A percentile compares a stretch with the other conserved stretches of the same genome.
phyloP scores from a whole-genome alignment of 2,888 invertebrate species.

The Platynereis dumerilii region DNA sequence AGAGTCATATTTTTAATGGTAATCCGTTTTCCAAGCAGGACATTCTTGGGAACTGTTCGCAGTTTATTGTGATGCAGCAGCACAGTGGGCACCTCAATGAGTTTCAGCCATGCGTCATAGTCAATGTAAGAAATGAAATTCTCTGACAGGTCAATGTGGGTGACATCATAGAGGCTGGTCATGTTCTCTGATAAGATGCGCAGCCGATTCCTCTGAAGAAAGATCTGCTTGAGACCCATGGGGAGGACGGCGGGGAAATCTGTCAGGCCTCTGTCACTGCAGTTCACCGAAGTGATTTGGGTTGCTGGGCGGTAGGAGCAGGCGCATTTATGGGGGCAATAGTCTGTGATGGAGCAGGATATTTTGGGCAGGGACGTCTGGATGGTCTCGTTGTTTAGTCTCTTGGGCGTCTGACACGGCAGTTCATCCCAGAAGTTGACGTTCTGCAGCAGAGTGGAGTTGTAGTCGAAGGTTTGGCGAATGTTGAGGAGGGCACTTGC shows the following conservation, averaged over 20 bases:
- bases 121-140: conserved; percentile 17
- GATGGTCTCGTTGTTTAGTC: conserved; percentile 9
- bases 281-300: conserved; percentile 18
- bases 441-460: conserved; percentile 19
- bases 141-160: conserved; percentile 16
- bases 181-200: conserved; percentile 11
- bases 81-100: conserved; percentile 12
- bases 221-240: conserved; percentile 15
- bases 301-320: conserved; percentile 13
- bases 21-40: conserved; percentile 6
- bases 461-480: conserved; percentile 7
- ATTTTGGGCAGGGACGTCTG: conserved; percentile 12
- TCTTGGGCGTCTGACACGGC: conserved; percentile 11
- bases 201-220: conserved; percentile 19
- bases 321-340: conserved; percentile 16
- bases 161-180: conserved; percentile 15
- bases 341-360: conserved; percentile 13
- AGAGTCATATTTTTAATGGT: conserved; percentile 12
- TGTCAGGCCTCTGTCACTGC: conserved; percentile 15
- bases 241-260: conserved; percentile 23
- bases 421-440: conserved; percentile 24
- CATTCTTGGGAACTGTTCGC: conserved; percentile 11
- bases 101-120: conserved; percentile 7
- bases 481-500: conserved; percentile 15
- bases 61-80: conserved; percentile 16